Evolutionary conservation across 2,888 invertebrate genomes (phyloP).

Genomic region (Dicyrtomina minuta): DNA sequence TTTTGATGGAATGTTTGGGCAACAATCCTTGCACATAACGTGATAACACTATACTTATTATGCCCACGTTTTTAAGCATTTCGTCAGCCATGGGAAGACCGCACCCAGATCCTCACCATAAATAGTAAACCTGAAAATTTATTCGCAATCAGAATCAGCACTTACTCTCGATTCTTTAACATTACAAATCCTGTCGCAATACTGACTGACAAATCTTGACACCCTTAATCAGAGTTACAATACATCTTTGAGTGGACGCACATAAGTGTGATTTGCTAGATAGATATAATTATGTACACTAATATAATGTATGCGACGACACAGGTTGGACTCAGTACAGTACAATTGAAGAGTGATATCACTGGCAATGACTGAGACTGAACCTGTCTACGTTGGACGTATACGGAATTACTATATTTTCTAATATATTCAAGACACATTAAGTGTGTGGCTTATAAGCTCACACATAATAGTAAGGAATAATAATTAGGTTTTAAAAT

Average conservation of each 20-base stretch:
- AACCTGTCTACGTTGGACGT: too few relatives aligned
- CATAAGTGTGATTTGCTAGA: background rate
- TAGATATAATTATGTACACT: background rate
- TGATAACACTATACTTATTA: background rate
- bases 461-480: background rate
- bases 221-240: too few relatives aligned
- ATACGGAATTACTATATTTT: too few relatives aligned
- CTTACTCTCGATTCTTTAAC: slow-evolving; percentile 7
- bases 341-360: background rate
- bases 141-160: slow-evolving; percentile 14
- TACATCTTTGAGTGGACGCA: background rate
- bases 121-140: slow-evolving; percentile 29
- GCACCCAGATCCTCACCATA: slow-evolving; percentile 22
- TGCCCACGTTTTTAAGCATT: slow-evolving; percentile 2
- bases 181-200: background rate
- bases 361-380: too few relatives aligned
- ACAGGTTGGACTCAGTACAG: background rate
- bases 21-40: too few relatives aligned
- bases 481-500: background rate
- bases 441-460: background rate
- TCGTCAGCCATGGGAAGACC: background rate
- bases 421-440: too few relatives aligned
- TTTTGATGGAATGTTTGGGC: too few relatives aligned
- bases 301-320: background rate
- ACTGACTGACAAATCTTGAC: slow-evolving; percentile 9